Percentiles rank a stretch among this genome's conserved stretches.
Evolutionary conservation across 2,888 invertebrate species (phyloP).

Genomic region (Scrobipalpa atriplicella): DNA sequence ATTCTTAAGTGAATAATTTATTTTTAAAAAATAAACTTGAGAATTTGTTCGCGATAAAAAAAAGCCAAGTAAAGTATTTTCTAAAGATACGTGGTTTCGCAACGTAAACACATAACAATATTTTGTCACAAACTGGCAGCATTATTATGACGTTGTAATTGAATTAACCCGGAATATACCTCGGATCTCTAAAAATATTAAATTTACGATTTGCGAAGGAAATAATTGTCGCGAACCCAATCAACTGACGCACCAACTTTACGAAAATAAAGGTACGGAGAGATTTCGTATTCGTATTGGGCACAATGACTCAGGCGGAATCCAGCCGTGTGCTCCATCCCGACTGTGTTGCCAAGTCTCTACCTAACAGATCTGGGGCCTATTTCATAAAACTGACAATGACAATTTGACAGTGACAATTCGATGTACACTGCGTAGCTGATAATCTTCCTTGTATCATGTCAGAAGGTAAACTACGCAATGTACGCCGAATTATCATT

Average conservation of each 20-base stretch:
- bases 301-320: constrained; percentile 83
- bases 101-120: not conserved
- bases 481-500: no score
- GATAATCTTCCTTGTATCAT: no score
- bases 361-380: not conserved
- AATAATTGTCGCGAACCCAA: constrained; percentile 44
- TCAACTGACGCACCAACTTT: constrained; percentile 76
- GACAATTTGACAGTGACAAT: no score
- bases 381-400: no score
- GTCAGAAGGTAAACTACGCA: no score
- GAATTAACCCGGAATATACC: not conserved
- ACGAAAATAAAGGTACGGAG: constrained; percentile 76
- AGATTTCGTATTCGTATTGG: constrained; percentile 58
- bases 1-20: no score
- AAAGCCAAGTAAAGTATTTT: no score
- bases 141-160: not conserved
- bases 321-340: constrained; percentile 57
- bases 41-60: no score
- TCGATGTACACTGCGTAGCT: no score
- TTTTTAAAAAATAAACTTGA: no score
- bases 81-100: not conserved
- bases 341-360: constrained; percentile 58
- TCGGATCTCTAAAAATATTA: constrained; percentile 11
- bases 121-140: not conserved
- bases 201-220: constrained; percentile 26